A percentile compares a stretch with the other conserved stretches of the same genome.
phyloP scores from a whole-genome alignment of 2,113 vertebrate species.

The Columba livia region DNA sequence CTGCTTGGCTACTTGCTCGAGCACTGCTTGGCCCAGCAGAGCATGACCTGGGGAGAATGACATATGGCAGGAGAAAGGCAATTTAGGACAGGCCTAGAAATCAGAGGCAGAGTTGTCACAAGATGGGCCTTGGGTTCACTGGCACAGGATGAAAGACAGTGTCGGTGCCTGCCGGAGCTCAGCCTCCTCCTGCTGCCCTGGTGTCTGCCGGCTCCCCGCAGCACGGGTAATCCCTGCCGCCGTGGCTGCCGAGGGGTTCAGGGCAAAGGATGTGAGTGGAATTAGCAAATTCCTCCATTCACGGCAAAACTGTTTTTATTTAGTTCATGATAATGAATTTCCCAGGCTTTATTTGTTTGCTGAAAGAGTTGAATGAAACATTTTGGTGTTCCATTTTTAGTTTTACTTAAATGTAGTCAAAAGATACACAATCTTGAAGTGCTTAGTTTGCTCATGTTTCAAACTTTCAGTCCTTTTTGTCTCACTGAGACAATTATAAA shows the following conservation, averaged over 20 bases:
- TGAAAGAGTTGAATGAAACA: background rate
- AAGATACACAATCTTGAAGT: background rate
- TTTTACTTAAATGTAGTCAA: background rate
- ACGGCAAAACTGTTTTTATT: background rate
- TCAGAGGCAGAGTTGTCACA: slow-evolving; percentile 4
- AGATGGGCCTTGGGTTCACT: slow-evolving; percentile 11
- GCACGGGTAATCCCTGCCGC: background rate
- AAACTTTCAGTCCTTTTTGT: background rate
- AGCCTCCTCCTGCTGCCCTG: background rate
- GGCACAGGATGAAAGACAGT: background rate
- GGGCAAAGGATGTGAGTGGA: background rate
- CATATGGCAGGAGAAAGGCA: slow-evolving; percentile 34
- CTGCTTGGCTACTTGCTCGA: background rate
- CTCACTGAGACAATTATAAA: background rate
- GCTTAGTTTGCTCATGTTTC: background rate
- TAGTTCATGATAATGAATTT: background rate
- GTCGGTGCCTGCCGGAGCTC: background rate
- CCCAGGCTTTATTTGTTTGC: background rate
- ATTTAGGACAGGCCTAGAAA: background rate
- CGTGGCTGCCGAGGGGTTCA: background rate
- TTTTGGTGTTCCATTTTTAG: background rate
- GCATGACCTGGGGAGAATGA: background rate
- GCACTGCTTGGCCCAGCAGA: background rate
- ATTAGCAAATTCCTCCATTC: slow-evolving; percentile 8
- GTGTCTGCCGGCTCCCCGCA: background rate